Conservation (phyloP, 2,888 invertebrate genomes). For the Emmelina monodactyla region DNA sequence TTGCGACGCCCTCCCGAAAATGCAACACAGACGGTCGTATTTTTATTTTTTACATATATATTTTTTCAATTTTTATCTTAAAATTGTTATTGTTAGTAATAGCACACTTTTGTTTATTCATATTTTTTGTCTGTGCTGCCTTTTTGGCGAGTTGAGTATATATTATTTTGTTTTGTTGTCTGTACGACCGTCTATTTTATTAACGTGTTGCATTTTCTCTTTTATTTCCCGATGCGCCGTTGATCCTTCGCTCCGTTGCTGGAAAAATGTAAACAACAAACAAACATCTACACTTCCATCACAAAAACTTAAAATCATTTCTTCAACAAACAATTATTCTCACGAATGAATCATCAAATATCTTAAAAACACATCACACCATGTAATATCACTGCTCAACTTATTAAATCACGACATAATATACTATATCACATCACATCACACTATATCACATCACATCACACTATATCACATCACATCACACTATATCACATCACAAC, state of each 20-base stretch:
- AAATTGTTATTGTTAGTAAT: conserved; percentile 16
- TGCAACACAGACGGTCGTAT: conserved; percentile 64
- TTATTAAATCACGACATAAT: too few relatives aligned
- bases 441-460: too few relatives aligned
- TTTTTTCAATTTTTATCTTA: conserved; percentile 15
- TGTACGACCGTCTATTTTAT: conserved; percentile 38
- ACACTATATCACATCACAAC: conserved; percentile 4
- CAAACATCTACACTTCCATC: too few relatives aligned
- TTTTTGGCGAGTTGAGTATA: conserved; percentile 44
- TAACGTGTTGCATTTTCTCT: conserved; percentile 67
- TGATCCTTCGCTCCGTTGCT: conserved; percentile 21
- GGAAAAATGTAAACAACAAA: too few relatives aligned
- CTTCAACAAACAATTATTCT: too few relatives aligned
- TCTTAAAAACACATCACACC: too few relatives aligned
- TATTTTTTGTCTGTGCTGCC: conserved; percentile 52
- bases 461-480: conserved; percentile 11
- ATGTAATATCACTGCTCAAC: too few relatives aligned
- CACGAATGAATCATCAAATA: too few relatives aligned
- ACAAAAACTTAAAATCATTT: not conserved
- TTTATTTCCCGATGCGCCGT: conserved; percentile 51
- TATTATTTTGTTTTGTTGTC: conserved; percentile 17
- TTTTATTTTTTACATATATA: conserved; percentile 14
- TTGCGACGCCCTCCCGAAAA: conserved; percentile 40
- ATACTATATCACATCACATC: too few relatives aligned
- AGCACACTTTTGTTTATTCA: conserved; percentile 15